phyloP scores from a whole-genome alignment of 1,140 invertebrate genomes.

The Stegodyphus mimosarum region DNA sequence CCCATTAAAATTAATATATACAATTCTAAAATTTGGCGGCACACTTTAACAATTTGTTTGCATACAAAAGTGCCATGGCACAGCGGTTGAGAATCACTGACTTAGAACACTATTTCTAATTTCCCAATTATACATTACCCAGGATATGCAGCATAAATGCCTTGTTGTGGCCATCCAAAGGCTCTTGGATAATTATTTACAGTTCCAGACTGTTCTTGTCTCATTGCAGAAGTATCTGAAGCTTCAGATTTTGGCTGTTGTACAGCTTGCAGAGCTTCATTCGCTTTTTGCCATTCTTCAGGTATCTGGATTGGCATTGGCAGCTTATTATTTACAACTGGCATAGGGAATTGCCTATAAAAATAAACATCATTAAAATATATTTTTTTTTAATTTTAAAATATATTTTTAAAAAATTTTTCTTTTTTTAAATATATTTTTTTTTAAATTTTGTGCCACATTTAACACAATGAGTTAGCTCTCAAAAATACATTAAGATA shows the following conservation, averaged over 20 bases:
- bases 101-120: too few relatives aligned
- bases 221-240: background rate
- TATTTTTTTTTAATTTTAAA: too few relatives aligned
- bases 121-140: background rate
- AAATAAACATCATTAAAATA: background rate
- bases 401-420: too few relatives aligned
- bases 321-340: background rate
- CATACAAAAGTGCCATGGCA: too few relatives aligned
- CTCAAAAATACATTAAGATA: too few relatives aligned
- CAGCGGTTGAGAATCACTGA: too few relatives aligned
- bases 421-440: too few relatives aligned
- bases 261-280: conserved; percentile 44
- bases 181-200: background rate
- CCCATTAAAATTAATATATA: too few relatives aligned
- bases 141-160: conserved; percentile 30
- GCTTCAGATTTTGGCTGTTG: conserved; percentile 6
- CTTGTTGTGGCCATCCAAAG: background rate
- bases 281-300: conserved; percentile 47
- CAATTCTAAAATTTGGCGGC: too few relatives aligned
- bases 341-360: conserved; percentile 19
- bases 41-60: too few relatives aligned
- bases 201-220: background rate
- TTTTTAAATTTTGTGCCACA: too few relatives aligned
- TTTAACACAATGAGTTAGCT: too few relatives aligned
- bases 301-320: conserved; percentile 15